Base-by-base conservation (phyloP, 2,888 invertebrate species). In the Furcula furcula region DNA sequence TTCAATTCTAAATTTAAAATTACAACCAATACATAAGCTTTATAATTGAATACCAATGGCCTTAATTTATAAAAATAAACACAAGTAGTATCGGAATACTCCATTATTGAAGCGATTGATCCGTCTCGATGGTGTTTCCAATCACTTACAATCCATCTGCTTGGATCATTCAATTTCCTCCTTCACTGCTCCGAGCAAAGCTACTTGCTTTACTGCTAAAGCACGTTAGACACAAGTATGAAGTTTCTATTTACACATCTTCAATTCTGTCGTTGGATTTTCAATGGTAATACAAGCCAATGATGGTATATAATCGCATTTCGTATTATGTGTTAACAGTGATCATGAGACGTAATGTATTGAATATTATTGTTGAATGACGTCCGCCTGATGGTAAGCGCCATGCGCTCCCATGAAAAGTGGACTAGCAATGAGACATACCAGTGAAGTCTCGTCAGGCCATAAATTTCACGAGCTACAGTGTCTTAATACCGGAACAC, bases 311-410 rank as follows among this genome's bases (percentile, higher is more conserved):
- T 35, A 41, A 31, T 39, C 29, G 41, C 54, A 45, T 58, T 60
- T 64, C 69, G 68, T 62, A 52, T 61, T 64, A 66, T 20, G 42
- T 51, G 63, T 48, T 37, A 47, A 48, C 49, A 41, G 40, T 43
- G 44, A 34, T 34, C 36, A 50, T 54, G 45, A 29, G 36, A 31
- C 22, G 43, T 40, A 35, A 30, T 34, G 36, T 25, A 16, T 32
- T 32, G 31, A 45, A 23, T 39, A 38, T 22, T 3, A 2, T 20
- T 21, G n/a, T n/a, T n/a, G n/a, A n/a, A n/a, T n/a, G n/a, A n/a
- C n/a, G n/a, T n/a, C n/a, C n/a, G n/a, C n/a, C n/a, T n/a, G n/a
- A n/a, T n/a, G n/a, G n/a, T n/a, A n/a, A n/a, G n/a, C n/a, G n/a
- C n/a, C n/a, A n/a, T n/a, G n/a, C n/a, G n/a, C n/a, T n/a, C n/a